Evolutionary conservation across 2,888 invertebrate genomes (phyloP).

Genomic region (Eupithecia pulchellata): DNA sequence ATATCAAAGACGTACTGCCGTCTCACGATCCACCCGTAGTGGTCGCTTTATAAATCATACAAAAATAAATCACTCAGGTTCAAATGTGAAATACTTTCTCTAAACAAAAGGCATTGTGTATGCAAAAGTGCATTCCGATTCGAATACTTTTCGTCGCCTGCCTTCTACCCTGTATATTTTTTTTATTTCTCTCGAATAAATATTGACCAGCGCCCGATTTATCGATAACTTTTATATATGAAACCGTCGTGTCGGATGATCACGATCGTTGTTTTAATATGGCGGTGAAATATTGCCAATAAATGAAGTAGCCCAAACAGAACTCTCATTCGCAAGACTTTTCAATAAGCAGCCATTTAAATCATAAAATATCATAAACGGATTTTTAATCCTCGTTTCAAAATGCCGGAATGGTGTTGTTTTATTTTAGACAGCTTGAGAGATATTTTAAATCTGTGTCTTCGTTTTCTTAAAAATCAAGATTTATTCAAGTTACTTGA

Average conservation of each 20-base stretch:
- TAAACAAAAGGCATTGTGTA: slow-evolving; percentile 84
- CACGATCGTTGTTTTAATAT: slow-evolving; percentile 74
- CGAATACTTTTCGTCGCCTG: slow-evolving; percentile 84
- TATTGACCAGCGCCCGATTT: slow-evolving; percentile 67
- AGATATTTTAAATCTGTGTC: slow-evolving; percentile 42
- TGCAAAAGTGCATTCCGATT: slow-evolving; percentile 82
- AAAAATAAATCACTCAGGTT: slow-evolving; percentile 82
- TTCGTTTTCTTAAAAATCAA: slow-evolving; percentile 55
- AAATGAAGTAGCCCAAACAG: slow-evolving; percentile 55
- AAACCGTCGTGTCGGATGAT: slow-evolving; percentile 76
- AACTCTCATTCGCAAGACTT: slow-evolving; percentile 27
- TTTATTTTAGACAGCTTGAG: slow-evolving; percentile 36
- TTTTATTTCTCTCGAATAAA: slow-evolving; percentile 68
- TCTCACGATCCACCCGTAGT: slow-evolving; percentile 57
- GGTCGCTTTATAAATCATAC: slow-evolving; percentile 77
- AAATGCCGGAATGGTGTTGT: slow-evolving; percentile 22
- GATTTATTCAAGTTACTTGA: slow-evolving; percentile 69
- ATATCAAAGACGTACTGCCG: slow-evolving; percentile 27
- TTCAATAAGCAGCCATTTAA: slow-evolving; percentile 20
- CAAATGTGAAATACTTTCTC: slow-evolving; percentile 84
- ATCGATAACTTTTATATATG: slow-evolving; percentile 76
- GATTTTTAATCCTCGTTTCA: slow-evolving; percentile 24
- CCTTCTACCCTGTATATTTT: slow-evolving; percentile 61
- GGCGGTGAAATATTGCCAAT: slow-evolving; percentile 60
- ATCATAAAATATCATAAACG: slow-evolving; percentile 20